phyloP scores from a whole-genome alignment of 2,888 invertebrate genomes.

The Ernsta delagoae region DNA sequence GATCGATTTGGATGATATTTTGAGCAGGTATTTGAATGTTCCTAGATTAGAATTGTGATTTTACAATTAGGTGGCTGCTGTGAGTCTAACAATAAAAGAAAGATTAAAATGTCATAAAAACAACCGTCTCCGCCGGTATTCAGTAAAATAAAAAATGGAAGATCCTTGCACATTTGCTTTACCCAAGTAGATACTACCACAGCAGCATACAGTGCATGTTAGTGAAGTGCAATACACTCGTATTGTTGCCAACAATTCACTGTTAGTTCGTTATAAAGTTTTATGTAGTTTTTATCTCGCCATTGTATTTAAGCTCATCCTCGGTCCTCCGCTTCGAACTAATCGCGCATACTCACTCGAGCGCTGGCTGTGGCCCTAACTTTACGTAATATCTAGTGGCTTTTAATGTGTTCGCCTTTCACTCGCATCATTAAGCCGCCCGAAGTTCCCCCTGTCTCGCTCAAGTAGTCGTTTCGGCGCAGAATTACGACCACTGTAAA shows the following conservation, averaged over 20 bases:
- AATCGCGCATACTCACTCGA: constrained; percentile 4
- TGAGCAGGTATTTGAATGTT: no score
- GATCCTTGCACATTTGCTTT: no score
- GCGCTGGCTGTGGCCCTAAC: neutral
- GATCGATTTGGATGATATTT: no score
- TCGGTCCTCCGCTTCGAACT: neutral
- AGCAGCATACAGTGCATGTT: no score
- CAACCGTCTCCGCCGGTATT: no score
- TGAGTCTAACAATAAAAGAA: no score
- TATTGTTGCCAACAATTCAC: neutral
- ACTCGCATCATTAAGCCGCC: constrained; percentile 33
- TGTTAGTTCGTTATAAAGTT: constrained; percentile 1
- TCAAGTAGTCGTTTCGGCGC: constrained; percentile 28
- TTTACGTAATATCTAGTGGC: constrained; percentile 28
- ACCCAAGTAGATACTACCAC: no score
- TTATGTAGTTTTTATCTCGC: constrained; percentile 5
- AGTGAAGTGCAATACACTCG: no score
- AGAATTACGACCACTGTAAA: constrained; percentile 36
- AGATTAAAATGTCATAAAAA: no score
- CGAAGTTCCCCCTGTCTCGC: constrained; percentile 26
- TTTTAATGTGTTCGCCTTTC: constrained; percentile 37
- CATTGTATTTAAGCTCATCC: constrained; percentile 8
- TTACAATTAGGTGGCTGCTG: no score
- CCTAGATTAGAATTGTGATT: no score
- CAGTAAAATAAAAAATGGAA: no score